Base-by-base conservation (phyloP, 2,113 vertebrate genomes). In the Platichthys stellatus region DNA sequence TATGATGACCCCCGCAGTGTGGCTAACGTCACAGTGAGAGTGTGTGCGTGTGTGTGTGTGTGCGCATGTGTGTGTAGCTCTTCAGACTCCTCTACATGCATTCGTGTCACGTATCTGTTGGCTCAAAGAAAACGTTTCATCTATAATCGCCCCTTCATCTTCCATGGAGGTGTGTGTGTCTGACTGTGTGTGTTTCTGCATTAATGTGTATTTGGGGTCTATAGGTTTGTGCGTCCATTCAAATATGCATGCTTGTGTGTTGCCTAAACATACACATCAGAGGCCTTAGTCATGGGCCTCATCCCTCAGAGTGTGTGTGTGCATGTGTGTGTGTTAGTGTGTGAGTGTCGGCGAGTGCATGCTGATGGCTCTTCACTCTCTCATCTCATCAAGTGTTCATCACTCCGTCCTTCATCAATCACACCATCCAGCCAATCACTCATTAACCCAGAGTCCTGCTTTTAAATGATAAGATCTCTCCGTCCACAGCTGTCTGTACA, bases 371-470 rank as follows among this genome's bases (percentile, higher is more conserved):
- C 86, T 87, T 87, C 88, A 83, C 79, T 80, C 90, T 89, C 91
- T 92, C 87, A 90, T 93, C 88, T 90, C 87, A 81, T 90, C 85
- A 88, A 88, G 89, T 73, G 85, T 87, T 91, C 90, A 90, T 91
- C 88, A 81, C 82, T 83, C 74, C 11, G n/a, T 88, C 86, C 80
- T 82, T 89, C 91, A 92, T 92, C 92, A 88, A 89, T 92, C 89
- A 88, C 80, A 43, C 84, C 84, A 76, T 79, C 63, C 80, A 24
- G 74, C 78, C 57, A 63, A 83, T 89, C 90, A 77, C 80, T 92
- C 89, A 89, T 89, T 86, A 81, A 58, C 76, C 6, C 18, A 84
- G 84, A 68, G 69, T 68, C 57, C 86, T 73, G 74, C 83, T 82
- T 86, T 80, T 83, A 82, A 84, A 90, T 17, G 87, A 91, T 91